phyloP scores from a whole-genome alignment of 2,888 invertebrate genomes.

The Panzeria rudis region DNA sequence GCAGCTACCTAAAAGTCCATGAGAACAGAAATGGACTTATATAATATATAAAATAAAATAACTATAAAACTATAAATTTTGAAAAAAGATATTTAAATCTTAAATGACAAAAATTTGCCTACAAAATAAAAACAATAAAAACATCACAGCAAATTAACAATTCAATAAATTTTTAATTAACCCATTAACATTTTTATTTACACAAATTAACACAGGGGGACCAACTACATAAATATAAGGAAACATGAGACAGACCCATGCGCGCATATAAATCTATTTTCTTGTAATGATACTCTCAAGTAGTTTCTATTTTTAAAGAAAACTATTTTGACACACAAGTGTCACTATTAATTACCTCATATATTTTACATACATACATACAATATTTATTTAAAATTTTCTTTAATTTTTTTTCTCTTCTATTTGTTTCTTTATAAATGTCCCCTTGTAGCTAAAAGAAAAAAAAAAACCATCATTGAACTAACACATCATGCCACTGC shows the following conservation, averaged over 20 bases:
- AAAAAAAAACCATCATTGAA: background rate
- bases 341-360: slow-evolving; percentile 72
- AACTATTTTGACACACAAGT: slow-evolving; percentile 70
- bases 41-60: no score
- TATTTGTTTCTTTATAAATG: slow-evolving; percentile 14
- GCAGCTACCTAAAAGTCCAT: no score
- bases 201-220: slow-evolving; percentile 13
- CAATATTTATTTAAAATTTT: slow-evolving; percentile 25
- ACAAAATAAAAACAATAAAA: background rate
- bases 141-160: slow-evolving; percentile 15
- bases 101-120: background rate
- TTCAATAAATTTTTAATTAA: slow-evolving; percentile 58
- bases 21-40: no score
- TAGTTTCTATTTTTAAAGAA: slow-evolving; percentile 23
- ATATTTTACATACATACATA: slow-evolving; percentile 12
- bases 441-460: slow-evolving; percentile 1
- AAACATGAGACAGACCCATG: slow-evolving; percentile 25
- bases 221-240: background rate
- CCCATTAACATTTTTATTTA: slow-evolving; percentile 54
- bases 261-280: slow-evolving; percentile 47
- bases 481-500: slow-evolving; percentile 5
- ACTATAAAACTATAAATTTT: no score
- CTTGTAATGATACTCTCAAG: slow-evolving; percentile 13
- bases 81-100: background rate
- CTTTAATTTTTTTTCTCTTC: background rate